A percentile compares a stretch with the other conserved stretches of the same genome.
Conservation (phyloP, 2,888 invertebrate species). For the Drosophila lutescens region DNA sequence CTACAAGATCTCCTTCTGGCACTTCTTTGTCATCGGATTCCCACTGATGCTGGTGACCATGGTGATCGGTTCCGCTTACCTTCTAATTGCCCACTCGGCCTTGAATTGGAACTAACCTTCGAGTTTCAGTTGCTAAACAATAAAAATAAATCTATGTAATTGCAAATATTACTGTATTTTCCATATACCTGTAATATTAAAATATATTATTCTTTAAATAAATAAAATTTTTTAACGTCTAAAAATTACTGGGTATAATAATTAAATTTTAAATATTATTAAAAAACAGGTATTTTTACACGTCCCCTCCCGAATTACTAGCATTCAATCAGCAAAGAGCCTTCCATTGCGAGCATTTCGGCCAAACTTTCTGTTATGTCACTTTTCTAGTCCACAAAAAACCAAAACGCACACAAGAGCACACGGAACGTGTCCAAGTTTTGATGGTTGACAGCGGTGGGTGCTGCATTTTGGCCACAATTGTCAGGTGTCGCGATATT, state of each 20-base stretch:
- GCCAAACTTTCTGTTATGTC: conserved; percentile 60
- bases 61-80: conserved; percentile 87
- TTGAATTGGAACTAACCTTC: conserved; percentile 86
- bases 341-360: too few relatives aligned
- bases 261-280: too few relatives aligned
- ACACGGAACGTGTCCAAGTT: conserved; percentile 52
- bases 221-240: too few relatives aligned
- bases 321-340: too few relatives aligned
- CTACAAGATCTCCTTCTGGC: conserved; percentile 91
- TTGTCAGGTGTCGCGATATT: conserved; percentile 78
- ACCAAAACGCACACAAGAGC: conserved; percentile 7
- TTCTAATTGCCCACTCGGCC: conserved; percentile 89
- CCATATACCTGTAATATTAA: too few relatives aligned
- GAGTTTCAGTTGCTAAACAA: too few relatives aligned
- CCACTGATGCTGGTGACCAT: conserved; percentile 91
- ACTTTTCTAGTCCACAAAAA: conserved; percentile 63
- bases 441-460: conserved; percentile 71
- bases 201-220: too few relatives aligned
- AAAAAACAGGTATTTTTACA: too few relatives aligned
- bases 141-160: too few relatives aligned
- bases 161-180: too few relatives aligned
- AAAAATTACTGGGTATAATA: too few relatives aligned
- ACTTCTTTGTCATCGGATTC: conserved; percentile 93
- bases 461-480: conserved; percentile 74
- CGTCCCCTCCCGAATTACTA: too few relatives aligned